Conservation (phyloP, 2,888 invertebrate genomes). For the Phaedon cochleariae region DNA sequence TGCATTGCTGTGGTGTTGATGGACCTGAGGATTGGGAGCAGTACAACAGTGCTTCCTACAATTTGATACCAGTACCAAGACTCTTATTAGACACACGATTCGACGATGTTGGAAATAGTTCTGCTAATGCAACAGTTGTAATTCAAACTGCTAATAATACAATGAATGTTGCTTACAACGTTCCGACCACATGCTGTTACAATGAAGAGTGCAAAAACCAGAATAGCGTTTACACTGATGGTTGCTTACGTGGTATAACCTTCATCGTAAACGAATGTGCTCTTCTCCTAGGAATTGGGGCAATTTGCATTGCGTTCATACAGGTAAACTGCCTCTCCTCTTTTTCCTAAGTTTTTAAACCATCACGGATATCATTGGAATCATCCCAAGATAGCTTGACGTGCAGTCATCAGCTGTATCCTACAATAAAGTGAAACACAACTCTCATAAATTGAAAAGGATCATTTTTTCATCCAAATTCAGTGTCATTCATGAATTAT, state of each 20-base stretch:
- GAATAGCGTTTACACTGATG: conserved; percentile 35
- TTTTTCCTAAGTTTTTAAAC: too few relatives aligned
- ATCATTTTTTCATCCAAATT: too few relatives aligned
- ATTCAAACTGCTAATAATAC: background rate
- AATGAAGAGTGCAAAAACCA: conserved; percentile 25
- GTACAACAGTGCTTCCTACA: background rate
- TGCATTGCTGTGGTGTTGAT: conserved; percentile 71
- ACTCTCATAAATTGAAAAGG: too few relatives aligned
- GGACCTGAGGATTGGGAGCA: conserved; percentile 68
- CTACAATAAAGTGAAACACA: too few relatives aligned
- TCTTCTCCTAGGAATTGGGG: conserved; percentile 76
- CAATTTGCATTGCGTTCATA: conserved; percentile 81
- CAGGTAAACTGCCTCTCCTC: conserved; percentile 66
- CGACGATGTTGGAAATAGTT: too few relatives aligned
- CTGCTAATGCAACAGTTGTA: conserved; percentile 1
- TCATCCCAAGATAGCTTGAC: too few relatives aligned
- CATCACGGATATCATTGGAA: too few relatives aligned
- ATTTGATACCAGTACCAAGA: background rate
- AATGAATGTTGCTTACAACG: conserved; percentile 18
- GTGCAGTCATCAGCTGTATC: too few relatives aligned
- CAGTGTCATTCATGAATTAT: too few relatives aligned
- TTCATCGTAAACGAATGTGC: conserved; percentile 63
- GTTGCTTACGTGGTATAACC: conserved; percentile 44
- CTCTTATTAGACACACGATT: background rate
- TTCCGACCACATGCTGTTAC: conserved; percentile 45